These are phyloP conservation scores for Harpalus rufipes DNA, from an alignment of 2,888 invertebrate genomes.

Conservation along the genomic window DNA sequence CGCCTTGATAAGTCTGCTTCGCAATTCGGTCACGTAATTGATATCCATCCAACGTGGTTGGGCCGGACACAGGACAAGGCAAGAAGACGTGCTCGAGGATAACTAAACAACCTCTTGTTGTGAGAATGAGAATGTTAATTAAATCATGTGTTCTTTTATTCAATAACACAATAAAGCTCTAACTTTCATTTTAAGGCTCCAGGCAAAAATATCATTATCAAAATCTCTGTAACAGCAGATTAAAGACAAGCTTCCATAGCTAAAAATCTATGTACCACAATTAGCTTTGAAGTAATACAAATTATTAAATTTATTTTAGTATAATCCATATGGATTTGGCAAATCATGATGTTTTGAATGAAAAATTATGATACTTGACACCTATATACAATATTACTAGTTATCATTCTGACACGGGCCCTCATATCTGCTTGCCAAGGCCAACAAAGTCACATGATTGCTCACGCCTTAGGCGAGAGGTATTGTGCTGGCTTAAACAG, in stretches of 20 bases:
- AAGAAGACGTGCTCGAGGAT: conserved; percentile 29
- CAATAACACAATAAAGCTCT: background rate
- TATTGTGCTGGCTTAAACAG: no score
- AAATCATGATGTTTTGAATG: no score
- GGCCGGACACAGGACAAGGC: background rate
- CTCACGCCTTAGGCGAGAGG: no score
- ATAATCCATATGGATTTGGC: no score
- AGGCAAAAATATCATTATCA: background rate
- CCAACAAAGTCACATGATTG: no score
- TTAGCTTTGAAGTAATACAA: no score
- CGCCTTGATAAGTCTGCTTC: conserved; percentile 51
- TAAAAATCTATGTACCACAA: no score
- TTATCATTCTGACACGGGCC: no score
- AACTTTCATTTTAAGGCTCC: background rate
- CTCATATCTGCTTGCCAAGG: no score
- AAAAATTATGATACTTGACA: no score
- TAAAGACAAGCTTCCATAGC: background rate
- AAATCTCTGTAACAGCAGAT: background rate
- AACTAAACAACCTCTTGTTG: conserved; percentile 50
- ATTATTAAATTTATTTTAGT: no score
- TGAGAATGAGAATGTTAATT: conserved; percentile 28
- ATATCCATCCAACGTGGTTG: conserved; percentile 49
- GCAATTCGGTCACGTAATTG: conserved; percentile 57
- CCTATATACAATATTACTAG: no score
- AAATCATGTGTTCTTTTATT: conserved; percentile 20